Conservation (phyloP, 2,113 vertebrate genomes). For the Ranitomeya variabilis region DNA sequence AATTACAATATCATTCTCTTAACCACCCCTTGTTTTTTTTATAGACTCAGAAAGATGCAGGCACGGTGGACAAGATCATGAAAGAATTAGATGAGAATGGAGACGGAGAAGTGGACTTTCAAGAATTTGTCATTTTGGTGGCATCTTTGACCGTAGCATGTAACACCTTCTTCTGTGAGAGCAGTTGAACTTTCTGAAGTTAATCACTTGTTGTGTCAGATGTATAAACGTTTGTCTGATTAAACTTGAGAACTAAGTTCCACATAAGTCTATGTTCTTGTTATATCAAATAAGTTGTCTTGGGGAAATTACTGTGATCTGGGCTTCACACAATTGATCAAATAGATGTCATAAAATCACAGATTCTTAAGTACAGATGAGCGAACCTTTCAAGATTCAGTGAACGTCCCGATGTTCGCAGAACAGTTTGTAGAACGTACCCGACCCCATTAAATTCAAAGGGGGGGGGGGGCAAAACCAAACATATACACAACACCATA, state of each 20-base stretch:
- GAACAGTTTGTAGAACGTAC: too few species aligned
- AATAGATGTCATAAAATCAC: too few species aligned
- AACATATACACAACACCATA: too few species aligned
- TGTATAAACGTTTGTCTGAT: neutral
- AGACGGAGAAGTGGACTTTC: constrained; percentile 90
- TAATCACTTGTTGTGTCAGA: neutral
- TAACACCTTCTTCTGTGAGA: constrained; percentile 88
- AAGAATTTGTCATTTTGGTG: constrained; percentile 90
- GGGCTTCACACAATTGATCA: neutral
- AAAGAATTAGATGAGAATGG: constrained; percentile 84
- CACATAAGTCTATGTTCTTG: neutral
- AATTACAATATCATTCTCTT: too few species aligned
- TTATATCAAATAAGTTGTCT: neutral
- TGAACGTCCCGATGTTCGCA: too few species aligned
- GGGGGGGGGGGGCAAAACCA: too few species aligned
- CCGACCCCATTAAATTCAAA: too few species aligned
- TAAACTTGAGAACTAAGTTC: neutral
- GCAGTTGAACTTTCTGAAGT: constrained; percentile 63
- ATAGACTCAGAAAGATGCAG: constrained; percentile 77
- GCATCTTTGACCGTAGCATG: constrained; percentile 86
- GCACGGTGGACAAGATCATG: constrained; percentile 86
- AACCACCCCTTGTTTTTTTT: neutral
- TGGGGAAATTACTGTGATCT: neutral
- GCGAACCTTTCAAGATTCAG: too few species aligned
- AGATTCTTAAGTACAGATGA: too few species aligned